Evolutionary conservation across 2,888 invertebrate genomes (phyloP).

Genomic region (Helobdella robusta): DNA sequence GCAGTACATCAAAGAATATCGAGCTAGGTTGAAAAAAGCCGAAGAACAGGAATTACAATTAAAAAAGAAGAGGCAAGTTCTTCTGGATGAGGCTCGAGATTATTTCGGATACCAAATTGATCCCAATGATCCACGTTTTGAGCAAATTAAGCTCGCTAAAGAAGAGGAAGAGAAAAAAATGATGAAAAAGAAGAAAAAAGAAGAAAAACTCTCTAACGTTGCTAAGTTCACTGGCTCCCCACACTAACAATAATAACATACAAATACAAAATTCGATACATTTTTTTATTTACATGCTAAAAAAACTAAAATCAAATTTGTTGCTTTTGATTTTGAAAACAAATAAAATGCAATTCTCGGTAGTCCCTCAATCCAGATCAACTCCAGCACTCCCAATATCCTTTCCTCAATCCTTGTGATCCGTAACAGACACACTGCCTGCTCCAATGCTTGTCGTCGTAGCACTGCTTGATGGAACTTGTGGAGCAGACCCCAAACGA

Average conservation of each 20-base stretch:
- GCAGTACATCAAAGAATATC: constrained; percentile 30
- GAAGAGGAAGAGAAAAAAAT: constrained; percentile 34
- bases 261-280: too few relatives aligned
- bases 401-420: neutral
- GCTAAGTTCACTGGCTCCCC: constrained; percentile 7
- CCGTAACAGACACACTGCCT: constrained; percentile 13
- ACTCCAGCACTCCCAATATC: neutral
- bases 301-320: too few relatives aligned
- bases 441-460: neutral
- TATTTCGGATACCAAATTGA: constrained; percentile 36
- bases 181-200: constrained; percentile 32
- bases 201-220: constrained; percentile 26
- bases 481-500: constrained; percentile 11
- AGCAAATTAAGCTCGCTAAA: constrained; percentile 34
- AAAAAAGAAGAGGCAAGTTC: constrained; percentile 27
- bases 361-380: too few relatives aligned
- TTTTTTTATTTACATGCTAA: too few relatives aligned
- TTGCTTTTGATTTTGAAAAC: too few relatives aligned
- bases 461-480: neutral
- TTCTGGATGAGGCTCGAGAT: constrained; percentile 36
- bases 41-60: constrained; percentile 26
- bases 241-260: too few relatives aligned
- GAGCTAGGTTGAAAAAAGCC: constrained; percentile 26
- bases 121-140: constrained; percentile 35
- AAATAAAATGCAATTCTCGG: too few relatives aligned